Evolutionary conservation across 1,140 invertebrate species (phyloP).

Genomic region (Psilanteris sp.): DNA sequence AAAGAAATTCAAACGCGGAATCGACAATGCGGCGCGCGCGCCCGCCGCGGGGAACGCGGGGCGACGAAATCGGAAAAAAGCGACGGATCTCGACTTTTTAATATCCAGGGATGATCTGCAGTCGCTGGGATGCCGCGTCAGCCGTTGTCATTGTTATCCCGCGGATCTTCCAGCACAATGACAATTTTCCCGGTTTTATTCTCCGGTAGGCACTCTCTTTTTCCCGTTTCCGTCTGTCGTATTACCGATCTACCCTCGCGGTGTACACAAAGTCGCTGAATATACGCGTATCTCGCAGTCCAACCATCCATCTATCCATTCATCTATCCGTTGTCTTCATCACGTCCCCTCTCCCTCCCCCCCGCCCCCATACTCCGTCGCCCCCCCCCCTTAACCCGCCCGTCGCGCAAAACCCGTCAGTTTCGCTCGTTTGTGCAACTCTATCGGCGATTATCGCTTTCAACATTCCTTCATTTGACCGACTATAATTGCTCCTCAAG

Average conservation of each 20-base stretch:
- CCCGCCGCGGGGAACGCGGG: background rate
- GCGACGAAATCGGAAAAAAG: slow-evolving; percentile 9
- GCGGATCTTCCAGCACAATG: slow-evolving; percentile 78
- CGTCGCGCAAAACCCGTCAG: slow-evolving; percentile 4
- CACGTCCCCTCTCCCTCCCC: slow-evolving; percentile 10
- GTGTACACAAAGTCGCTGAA: slow-evolving; percentile 53
- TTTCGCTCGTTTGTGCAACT: slow-evolving; percentile 57
- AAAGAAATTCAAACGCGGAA: slow-evolving; percentile 50
- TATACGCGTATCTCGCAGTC: slow-evolving; percentile 44
- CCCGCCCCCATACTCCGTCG: background rate
- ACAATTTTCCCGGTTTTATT: slow-evolving; percentile 79
- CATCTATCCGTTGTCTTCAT: slow-evolving; percentile 57
- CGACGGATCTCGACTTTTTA: slow-evolving; percentile 74
- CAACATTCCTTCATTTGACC: slow-evolving; percentile 67
- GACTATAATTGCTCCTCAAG: slow-evolving; percentile 73
- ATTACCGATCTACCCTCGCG: slow-evolving; percentile 68
- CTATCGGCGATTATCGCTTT: slow-evolving; percentile 68
- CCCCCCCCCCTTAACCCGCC: slow-evolving; percentile 1
- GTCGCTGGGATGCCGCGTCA: slow-evolving; percentile 74
- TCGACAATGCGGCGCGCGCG: slow-evolving; percentile 16
- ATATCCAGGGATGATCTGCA: slow-evolving; percentile 79
- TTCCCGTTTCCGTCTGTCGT: slow-evolving; percentile 72
- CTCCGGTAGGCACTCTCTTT: slow-evolving; percentile 69
- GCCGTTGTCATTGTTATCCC: slow-evolving; percentile 78
- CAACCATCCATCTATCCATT: slow-evolving; percentile 49